These are phyloP conservation scores for Echiichthys vipera DNA, from an alignment of 2,797 vertebrate species.

Conservation along the genomic window DNA sequence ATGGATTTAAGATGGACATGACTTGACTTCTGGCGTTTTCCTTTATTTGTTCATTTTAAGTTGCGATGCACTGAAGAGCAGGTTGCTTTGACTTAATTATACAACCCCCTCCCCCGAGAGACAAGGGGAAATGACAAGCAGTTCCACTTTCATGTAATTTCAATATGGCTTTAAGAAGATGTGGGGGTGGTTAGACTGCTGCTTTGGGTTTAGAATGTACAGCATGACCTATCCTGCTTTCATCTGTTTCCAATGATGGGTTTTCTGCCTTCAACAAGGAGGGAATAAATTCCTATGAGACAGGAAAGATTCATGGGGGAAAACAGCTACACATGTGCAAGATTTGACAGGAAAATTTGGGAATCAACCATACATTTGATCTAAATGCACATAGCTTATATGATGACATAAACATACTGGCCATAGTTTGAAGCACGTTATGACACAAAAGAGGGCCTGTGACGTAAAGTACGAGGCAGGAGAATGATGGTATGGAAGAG, in stretches of 20 bases:
- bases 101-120: slow-evolving; percentile 56
- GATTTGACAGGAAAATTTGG: not conserved
- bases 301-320: slow-evolving; percentile 23
- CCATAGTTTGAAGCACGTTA: slow-evolving; percentile 27
- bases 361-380: slow-evolving; percentile 20
- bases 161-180: slow-evolving; percentile 81
- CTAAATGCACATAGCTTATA: slow-evolving; percentile 12
- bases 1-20: slow-evolving; percentile 12
- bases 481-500: slow-evolving; percentile 58
- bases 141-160: slow-evolving; percentile 78
- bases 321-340: slow-evolving; percentile 27
- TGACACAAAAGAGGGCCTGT: slow-evolving; percentile 38
- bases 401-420: slow-evolving; percentile 29
- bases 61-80: slow-evolving; percentile 40
- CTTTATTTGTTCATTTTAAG: slow-evolving; percentile 39
- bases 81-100: slow-evolving; percentile 73
- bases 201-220: slow-evolving; percentile 78
- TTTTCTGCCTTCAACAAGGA: slow-evolving; percentile 52
- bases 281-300: slow-evolving; percentile 38
- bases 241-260: slow-evolving; percentile 75
- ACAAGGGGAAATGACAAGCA: slow-evolving; percentile 73
- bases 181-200: slow-evolving; percentile 81
- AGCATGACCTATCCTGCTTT: slow-evolving; percentile 79
- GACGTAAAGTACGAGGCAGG: slow-evolving; percentile 42
- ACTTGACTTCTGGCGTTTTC: slow-evolving; percentile 8